Conservation (phyloP, 2,888 invertebrate species). For the Neelides folsomi region DNA sequence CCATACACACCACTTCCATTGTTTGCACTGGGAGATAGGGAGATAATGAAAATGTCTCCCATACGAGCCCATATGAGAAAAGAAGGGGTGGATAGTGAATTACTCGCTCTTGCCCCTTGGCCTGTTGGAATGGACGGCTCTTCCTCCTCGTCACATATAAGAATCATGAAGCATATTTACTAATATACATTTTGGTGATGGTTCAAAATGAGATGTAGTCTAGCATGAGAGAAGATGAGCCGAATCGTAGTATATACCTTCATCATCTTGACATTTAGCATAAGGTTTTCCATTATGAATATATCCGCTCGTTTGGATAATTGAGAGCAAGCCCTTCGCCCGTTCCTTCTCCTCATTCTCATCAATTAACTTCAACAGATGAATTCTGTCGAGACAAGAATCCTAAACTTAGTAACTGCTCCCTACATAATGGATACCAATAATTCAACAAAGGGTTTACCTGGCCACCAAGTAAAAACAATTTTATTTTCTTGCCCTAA, state of each 20-base stretch:
- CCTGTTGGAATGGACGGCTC: no score
- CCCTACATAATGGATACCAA: background rate
- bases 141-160: no score
- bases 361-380: conserved; percentile 13
- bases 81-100: no score
- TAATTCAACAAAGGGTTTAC: conserved; percentile 8
- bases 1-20: no score
- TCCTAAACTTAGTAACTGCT: conserved; percentile 6
- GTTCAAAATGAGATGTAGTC: no score
- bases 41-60: no score
- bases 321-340: conserved; percentile 11
- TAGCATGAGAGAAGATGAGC: no score
- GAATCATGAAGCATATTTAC: no score
- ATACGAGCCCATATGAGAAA: no score
- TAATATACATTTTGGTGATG: no score
- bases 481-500: conserved; percentile 4
- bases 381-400: conserved; percentile 9
- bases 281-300: background rate
- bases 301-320: conserved; percentile 7
- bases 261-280: conserved; percentile 21
- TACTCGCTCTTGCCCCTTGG: conserved; percentile 5
- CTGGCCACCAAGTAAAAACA: conserved; percentile 4
- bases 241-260: conserved; percentile 1
- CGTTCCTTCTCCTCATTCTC: conserved; percentile 4
- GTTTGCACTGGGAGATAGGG: no score